Conservation (phyloP, 2,888 invertebrate genomes). For the Dioctria rufipes region DNA sequence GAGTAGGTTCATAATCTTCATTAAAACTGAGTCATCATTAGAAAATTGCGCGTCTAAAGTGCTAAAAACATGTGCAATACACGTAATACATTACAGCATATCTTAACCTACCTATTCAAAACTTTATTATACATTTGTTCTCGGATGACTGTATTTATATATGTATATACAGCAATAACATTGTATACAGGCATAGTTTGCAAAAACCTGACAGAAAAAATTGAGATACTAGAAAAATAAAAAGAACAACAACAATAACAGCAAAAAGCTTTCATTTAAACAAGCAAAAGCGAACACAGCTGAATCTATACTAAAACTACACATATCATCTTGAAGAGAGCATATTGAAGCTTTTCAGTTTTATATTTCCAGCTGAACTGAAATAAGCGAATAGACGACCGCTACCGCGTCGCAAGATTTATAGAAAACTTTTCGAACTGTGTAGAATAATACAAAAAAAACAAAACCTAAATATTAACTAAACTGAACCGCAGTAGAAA, state of each 20-base stretch:
- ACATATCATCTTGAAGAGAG: not conserved
- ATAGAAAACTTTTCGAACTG: not conserved
- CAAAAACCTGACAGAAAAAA: not conserved
- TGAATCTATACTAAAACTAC: constrained; percentile 1
- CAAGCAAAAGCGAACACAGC: no score
- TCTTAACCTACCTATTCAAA: not conserved
- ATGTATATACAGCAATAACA: not conserved
- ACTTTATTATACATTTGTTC: no score
- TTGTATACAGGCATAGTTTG: not conserved
- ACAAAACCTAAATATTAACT: not conserved
- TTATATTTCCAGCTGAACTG: constrained; percentile 20
- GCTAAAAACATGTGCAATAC: constrained; percentile 3
- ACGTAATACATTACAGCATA: not conserved
- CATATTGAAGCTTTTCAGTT: constrained; percentile 1
- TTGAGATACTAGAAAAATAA: not conserved
- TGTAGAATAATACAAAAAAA: not conserved
- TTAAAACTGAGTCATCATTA: constrained; percentile 9
- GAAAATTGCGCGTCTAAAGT: constrained; percentile 15
- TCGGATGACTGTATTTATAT: not conserved
- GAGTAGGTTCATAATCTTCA: not conserved
- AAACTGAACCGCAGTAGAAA: no score
- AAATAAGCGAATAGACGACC: not conserved
- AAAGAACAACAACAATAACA: not conserved
- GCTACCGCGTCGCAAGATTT: not conserved
- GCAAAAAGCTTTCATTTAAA: constrained; percentile 3